Evolutionary conservation across 2,113 vertebrate species (phyloP).

Genomic region (Thamnophis sirtalis): DNA sequence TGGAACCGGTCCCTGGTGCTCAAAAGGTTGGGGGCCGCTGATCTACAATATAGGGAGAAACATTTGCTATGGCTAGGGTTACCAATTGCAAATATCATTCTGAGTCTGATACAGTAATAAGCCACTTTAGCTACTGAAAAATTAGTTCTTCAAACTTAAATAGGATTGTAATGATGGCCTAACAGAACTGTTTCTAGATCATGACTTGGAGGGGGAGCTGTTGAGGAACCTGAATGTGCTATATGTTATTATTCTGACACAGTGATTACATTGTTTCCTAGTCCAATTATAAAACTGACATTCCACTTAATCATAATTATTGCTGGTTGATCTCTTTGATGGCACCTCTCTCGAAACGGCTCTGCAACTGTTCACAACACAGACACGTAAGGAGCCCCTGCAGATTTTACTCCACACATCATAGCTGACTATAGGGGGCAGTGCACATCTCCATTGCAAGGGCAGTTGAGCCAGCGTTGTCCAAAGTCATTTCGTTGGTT

Average conservation of each 20-base stretch:
- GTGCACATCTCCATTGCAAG: background rate
- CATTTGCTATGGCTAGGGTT: background rate
- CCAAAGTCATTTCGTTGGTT: background rate
- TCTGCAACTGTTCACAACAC: background rate
- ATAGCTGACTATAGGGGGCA: background rate
- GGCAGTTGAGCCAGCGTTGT: background rate
- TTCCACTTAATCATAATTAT: background rate
- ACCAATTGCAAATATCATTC: background rate
- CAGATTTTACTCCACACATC: background rate
- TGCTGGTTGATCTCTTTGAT: conserved; percentile 11
- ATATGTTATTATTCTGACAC: background rate
- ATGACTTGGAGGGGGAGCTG: background rate
- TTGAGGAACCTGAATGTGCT: background rate
- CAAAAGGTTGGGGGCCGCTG: too few relatives aligned
- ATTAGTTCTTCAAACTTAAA: background rate
- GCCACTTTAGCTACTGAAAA: background rate
- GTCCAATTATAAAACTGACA: background rate
- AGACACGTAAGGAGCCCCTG: background rate
- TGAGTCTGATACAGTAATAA: background rate
- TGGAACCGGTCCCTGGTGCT: too few relatives aligned
- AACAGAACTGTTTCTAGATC: background rate
- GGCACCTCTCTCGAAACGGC: background rate
- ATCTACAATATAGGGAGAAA: background rate
- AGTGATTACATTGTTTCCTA: background rate
- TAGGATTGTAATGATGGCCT: background rate